phyloP scores from a whole-genome alignment of 2,888 invertebrate species.

The Palloptera scutellata region DNA sequence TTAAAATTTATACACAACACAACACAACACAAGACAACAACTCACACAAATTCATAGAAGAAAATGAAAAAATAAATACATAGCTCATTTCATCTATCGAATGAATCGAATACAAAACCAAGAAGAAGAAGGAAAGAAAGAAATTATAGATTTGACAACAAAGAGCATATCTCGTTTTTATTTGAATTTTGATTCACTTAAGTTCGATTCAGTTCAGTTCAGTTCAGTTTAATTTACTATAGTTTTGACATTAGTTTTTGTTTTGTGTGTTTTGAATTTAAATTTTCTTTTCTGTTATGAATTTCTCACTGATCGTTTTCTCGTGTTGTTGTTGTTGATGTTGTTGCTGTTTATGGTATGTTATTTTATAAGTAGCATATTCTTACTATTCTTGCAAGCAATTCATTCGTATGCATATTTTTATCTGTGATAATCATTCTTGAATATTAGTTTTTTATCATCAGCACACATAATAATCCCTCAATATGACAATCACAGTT shows the following conservation, averaged over 20 bases:
- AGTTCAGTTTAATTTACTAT: too few relatives aligned
- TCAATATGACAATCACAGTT: background rate
- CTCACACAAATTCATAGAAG: constrained; percentile 2
- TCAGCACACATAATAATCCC: background rate
- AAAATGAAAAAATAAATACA: constrained; percentile 7
- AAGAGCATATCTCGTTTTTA: too few relatives aligned
- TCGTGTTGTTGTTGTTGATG: background rate
- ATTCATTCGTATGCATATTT: too few relatives aligned
- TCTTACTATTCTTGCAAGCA: background rate
- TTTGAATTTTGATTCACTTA: too few relatives aligned
- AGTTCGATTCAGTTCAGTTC: too few relatives aligned
- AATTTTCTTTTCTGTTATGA: constrained; percentile 1
- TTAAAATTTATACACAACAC: constrained; percentile 4
- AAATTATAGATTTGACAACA: too few relatives aligned
- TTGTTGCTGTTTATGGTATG: too few relatives aligned
- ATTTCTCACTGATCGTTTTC: background rate
- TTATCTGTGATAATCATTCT: too few relatives aligned
- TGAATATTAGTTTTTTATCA: too few relatives aligned
- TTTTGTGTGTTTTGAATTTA: constrained; percentile 4
- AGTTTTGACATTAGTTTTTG: too few relatives aligned
- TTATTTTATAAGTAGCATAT: background rate
- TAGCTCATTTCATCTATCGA: constrained; percentile 13
- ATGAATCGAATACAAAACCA: constrained; percentile 5
- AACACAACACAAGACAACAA: constrained; percentile 9
- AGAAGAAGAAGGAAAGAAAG: too few relatives aligned